Percentiles rank a stretch among this genome's conserved stretches.
phyloP scores from a whole-genome alignment of 1,140 invertebrate genomes.

The Saccostrea glomerata region DNA sequence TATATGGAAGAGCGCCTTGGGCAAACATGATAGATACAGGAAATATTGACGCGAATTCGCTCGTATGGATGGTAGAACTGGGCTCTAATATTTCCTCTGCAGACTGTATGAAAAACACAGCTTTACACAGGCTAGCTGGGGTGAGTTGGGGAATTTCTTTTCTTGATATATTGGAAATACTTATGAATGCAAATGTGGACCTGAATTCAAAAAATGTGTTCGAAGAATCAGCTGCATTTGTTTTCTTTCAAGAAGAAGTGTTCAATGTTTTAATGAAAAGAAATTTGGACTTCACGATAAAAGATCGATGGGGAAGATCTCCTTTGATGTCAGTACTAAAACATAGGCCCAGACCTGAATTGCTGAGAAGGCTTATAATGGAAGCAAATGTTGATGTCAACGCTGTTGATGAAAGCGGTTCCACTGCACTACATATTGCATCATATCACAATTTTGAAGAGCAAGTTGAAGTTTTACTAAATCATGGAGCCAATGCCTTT shows the following conservation, averaged over 20 bases:
- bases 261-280: not conserved
- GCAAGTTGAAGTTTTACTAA: conserved; percentile 41
- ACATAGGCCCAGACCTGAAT: conserved; percentile 21
- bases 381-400: conserved; percentile 39
- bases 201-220: conserved; percentile 39
- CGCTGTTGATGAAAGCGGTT: not conserved
- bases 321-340: conserved; percentile 39
- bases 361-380: not conserved
- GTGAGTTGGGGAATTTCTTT: not conserved
- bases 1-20: conserved; percentile 41
- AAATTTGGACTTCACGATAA: not conserved
- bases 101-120: conserved; percentile 41
- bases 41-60: not conserved
- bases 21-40: not conserved
- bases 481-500: not conserved
- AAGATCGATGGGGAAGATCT: conserved; percentile 40
- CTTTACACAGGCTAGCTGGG: conserved; percentile 23
- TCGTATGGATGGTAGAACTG: not conserved
- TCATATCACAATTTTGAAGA: conserved; percentile 41
- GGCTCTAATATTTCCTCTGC: not conserved
- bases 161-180: not conserved
- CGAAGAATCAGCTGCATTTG: not conserved
- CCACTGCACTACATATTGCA: conserved; percentile 47
- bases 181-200: not conserved
- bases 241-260: not conserved